Base-by-base conservation (phyloP, 2,113 vertebrate genomes). In the Oncorhynchus masou region DNA sequence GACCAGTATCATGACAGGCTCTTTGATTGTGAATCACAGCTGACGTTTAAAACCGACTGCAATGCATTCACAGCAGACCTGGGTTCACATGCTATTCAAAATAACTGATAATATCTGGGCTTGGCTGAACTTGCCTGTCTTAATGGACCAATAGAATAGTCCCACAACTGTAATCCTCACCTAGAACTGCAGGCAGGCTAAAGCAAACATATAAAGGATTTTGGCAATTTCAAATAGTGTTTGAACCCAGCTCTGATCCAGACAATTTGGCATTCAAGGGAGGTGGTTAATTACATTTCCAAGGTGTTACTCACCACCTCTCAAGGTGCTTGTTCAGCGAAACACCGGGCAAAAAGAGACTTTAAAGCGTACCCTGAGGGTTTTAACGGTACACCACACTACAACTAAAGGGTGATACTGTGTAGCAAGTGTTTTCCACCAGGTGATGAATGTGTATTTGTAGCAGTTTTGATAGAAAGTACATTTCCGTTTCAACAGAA, bases 221-320 rank as follows among this genome's bases (percentile, higher is more conserved):
- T 9, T 1, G 6, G 9, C 34, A 8, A 39, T 45, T 45, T 45
- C 39, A 45, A 45, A 11, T 45, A 11, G 29, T 45, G 19, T 13
- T 1, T 39, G 12, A n/a, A 19, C 22, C 54, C 11, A 24, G 31
- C 24, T 54, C 15, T 20, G 64, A n/a, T 75, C 73, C 73, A 70
- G 72, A 69, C 24, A 29, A 69, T 70, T 34, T 49, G 69, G 71
- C 80, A 29, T 81, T 79, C 73, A 82, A 72, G 48, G 68, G 80
- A 84, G 83, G 68, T 57, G 83, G 79, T 88, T 82, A 89, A 89
- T 88, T 82, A 80, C 82, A 88, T 86, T 89, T 68, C 59, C 68
- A 75, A 74, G 68, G 34, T 71, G 83, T 79, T 77, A 13, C 75
- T 78, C 54, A 16, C 11, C 16, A 68, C 48, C 57, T 75, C 59